These are phyloP conservation scores for Muscicapa striata DNA, from an alignment of 2,797 vertebrate species.

Conservation along the genomic window DNA sequence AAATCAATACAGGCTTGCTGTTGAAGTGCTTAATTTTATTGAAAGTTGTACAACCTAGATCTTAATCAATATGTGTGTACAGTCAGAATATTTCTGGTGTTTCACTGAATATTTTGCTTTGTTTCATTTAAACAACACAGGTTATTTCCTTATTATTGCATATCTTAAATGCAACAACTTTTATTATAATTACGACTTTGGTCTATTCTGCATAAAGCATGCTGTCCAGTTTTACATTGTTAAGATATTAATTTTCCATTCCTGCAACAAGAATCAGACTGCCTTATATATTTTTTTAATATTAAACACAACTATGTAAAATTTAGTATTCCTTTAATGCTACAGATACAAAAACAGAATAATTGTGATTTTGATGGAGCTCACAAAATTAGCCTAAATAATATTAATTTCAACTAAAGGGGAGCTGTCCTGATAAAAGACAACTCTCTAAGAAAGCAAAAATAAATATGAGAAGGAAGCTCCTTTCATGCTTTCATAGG, in stretches of 20 bases:
- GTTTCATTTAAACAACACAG: constrained; percentile 9
- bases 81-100: constrained; percentile 47
- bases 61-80: constrained; percentile 70
- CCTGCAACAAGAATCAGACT: constrained; percentile 39
- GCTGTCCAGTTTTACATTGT: constrained; percentile 41
- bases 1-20: constrained; percentile 72
- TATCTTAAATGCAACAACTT: constrained; percentile 12
- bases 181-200: neutral
- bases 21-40: constrained; percentile 70
- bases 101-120: constrained; percentile 45
- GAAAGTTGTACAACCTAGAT: constrained; percentile 72
- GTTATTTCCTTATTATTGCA: neutral
- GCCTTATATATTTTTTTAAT: constrained; percentile 64
- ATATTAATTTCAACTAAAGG: constrained; percentile 88
- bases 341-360: constrained; percentile 73
- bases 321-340: constrained; percentile 72
- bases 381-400: constrained; percentile 83
- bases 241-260: constrained; percentile 49
- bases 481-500: constrained; percentile 88
- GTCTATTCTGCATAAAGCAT: neutral
- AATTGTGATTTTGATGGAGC: constrained; percentile 81
- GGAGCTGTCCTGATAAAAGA: constrained; percentile 87
- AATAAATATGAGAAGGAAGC: constrained; percentile 85
- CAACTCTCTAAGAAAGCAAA: constrained; percentile 87
- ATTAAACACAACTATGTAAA: constrained; percentile 64